These are phyloP conservation scores for Cynaeus angustus DNA, from an alignment of 2,888 invertebrate genomes.

Conservation along the genomic window DNA sequence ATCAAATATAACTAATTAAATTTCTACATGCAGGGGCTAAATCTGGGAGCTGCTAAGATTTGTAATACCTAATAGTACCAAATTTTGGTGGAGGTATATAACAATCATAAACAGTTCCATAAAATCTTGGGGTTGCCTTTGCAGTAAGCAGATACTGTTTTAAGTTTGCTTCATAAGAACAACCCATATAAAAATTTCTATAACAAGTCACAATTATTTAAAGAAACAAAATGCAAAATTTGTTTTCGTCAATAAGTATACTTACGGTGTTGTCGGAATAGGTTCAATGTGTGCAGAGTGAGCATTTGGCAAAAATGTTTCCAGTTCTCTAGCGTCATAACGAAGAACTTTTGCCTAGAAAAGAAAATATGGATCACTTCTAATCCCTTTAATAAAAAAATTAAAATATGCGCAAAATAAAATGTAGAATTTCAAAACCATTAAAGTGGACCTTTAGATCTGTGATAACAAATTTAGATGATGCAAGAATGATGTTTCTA, in stretches of 20 bases:
- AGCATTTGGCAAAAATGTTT: slow-evolving; percentile 29
- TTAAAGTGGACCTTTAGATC: background rate
- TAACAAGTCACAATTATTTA: slow-evolving; percentile 17
- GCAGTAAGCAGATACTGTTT: slow-evolving; percentile 34
- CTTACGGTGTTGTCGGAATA: slow-evolving; percentile 26
- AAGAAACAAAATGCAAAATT: background rate
- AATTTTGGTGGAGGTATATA: slow-evolving; percentile 21
- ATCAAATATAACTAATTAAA: too few species aligned
- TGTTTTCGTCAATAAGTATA: background rate
- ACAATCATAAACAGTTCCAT: slow-evolving; percentile 39
- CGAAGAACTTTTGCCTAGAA: slow-evolving; percentile 28
- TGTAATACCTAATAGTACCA: slow-evolving; percentile 32
- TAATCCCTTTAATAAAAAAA: too few species aligned
- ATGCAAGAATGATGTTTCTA: slow-evolving; percentile 14
- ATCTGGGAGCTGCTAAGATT: background rate
- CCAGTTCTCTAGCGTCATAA: slow-evolving; percentile 12
- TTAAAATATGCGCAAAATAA: too few species aligned
- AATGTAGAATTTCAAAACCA: too few species aligned
- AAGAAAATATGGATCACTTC: too few species aligned
- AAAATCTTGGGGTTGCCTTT: slow-evolving; percentile 22
- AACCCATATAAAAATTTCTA: slow-evolving; percentile 31
- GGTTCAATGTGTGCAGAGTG: slow-evolving; percentile 10
- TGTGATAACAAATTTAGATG: background rate
- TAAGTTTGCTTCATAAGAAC: slow-evolving; percentile 35
- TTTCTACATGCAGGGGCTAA: background rate